These are phyloP conservation scores for Netelia melanura DNA, from an alignment of 2,888 invertebrate species.

Conservation along the genomic window DNA sequence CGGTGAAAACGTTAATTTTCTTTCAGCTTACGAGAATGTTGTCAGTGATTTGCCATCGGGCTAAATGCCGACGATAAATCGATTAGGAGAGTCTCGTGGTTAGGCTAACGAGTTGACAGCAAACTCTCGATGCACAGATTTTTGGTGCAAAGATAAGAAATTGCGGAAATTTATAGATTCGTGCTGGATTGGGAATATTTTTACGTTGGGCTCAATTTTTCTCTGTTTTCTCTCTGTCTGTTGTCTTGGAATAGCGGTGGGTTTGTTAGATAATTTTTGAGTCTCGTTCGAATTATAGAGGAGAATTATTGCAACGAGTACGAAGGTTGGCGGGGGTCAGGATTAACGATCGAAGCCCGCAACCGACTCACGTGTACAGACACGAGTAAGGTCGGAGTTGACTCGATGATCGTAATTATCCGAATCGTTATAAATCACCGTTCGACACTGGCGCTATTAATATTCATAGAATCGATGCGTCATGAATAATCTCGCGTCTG, in stretches of 20 bases:
- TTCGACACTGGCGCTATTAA: slow-evolving; percentile 68
- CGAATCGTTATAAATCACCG: slow-evolving; percentile 73
- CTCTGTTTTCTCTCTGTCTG: background rate
- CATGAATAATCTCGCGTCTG: slow-evolving; percentile 63
- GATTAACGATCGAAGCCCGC: slow-evolving; percentile 68
- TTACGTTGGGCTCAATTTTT: too few species aligned
- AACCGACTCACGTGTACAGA: slow-evolving; percentile 22
- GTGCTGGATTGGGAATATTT: too few species aligned
- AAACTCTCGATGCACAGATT: background rate
- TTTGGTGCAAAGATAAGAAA: too few species aligned
- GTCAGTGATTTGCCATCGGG: slow-evolving; percentile 8
- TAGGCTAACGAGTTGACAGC: background rate
- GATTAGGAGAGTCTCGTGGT: slow-evolving; percentile 6
- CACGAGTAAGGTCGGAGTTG: slow-evolving; percentile 46
- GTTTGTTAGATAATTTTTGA: slow-evolving; percentile 67
- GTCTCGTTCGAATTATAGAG: slow-evolving; percentile 57
- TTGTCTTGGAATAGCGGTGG: background rate
- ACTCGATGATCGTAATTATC: slow-evolving; percentile 72
- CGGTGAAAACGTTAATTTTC: slow-evolving; percentile 15
- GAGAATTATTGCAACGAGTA: background rate
- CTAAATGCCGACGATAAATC: slow-evolving; percentile 14
- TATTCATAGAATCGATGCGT: slow-evolving; percentile 76
- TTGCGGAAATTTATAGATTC: too few species aligned
- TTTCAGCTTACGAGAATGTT: background rate
- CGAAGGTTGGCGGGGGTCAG: slow-evolving; percentile 63